A percentile compares a stretch with the other conserved stretches of the same genome.
Evolutionary conservation across 1,140 invertebrate species (phyloP).

Genomic region (Microplitis mediator): DNA sequence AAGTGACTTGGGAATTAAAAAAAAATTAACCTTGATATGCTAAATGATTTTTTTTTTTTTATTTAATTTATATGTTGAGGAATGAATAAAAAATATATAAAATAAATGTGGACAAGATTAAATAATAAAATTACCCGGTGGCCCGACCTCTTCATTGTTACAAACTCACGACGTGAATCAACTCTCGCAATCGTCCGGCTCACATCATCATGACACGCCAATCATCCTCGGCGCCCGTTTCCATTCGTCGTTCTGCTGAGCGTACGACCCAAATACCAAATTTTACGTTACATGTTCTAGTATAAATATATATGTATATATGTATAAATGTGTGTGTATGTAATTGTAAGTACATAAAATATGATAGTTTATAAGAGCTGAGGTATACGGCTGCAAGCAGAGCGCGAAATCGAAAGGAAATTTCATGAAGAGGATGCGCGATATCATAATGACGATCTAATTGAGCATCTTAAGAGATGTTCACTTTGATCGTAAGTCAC

Average conservation of each 20-base stretch:
- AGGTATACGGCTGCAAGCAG: neutral
- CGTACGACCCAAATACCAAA: constrained; percentile 35
- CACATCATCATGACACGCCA: constrained; percentile 27
- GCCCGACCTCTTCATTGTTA: constrained; percentile 30
- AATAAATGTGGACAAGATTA: neutral
- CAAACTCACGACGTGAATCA: constrained; percentile 23
- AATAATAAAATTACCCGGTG: neutral
- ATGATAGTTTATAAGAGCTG: neutral
- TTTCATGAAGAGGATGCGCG: constrained; percentile 4
- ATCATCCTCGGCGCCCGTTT: constrained; percentile 31
- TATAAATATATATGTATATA: too few species aligned
- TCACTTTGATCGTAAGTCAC: neutral
- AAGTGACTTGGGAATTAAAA: too few species aligned
- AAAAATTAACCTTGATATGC: too few species aligned
- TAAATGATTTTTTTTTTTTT: too few species aligned
- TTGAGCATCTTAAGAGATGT: constrained; percentile 3
- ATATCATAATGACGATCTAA: constrained; percentile 20
- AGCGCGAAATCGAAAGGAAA: constrained; percentile 21
- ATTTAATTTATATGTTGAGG: too few species aligned
- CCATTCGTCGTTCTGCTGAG: constrained; percentile 16
- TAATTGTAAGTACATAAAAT: neutral
- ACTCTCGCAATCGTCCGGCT: constrained; percentile 30
- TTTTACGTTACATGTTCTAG: constrained; percentile 19
- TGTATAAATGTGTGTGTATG: neutral
- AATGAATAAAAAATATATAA: too few species aligned